These are phyloP conservation scores for Sarcophaga variegata DNA, from an alignment of 2,888 invertebrate species.

Conservation along the genomic window DNA sequence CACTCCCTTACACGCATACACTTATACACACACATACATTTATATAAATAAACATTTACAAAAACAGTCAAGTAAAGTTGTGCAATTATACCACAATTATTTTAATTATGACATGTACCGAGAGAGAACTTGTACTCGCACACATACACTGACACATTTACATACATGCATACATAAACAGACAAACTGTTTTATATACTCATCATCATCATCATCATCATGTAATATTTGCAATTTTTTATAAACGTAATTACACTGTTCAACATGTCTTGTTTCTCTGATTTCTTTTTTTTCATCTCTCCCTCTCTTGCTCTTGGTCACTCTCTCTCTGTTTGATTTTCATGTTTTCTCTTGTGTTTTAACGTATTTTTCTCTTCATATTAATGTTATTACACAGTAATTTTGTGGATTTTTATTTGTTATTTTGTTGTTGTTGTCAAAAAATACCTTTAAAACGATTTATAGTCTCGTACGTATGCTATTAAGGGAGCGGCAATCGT, in stretches of 20 bases:
- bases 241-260: slow-evolving; percentile 65
- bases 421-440: background rate
- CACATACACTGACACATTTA: slow-evolving; percentile 17
- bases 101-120: slow-evolving; percentile 69
- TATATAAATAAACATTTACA: slow-evolving; percentile 36
- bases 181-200: too few species aligned
- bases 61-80: slow-evolving; percentile 67
- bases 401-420: background rate
- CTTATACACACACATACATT: background rate
- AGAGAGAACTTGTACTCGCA: slow-evolving; percentile 45
- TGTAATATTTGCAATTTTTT: slow-evolving; percentile 56
- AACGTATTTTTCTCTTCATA: background rate
- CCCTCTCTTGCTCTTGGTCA: background rate
- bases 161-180: slow-evolving; percentile 3
- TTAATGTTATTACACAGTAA: background rate
- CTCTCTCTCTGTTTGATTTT: background rate
- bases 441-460: slow-evolving; percentile 3
- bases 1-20: background rate
- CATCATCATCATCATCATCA: background rate
- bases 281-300: background rate
- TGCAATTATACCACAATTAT: slow-evolving; percentile 70
- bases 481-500: too few species aligned
- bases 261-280: slow-evolving; percentile 36
- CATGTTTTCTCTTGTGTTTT: background rate
- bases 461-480: background rate